A percentile compares a stretch with the other conserved stretches of the same genome.
These are phyloP conservation scores for Trematocara macrostoma DNA, from an alignment of 2,113 vertebrate species.

Conservation along the genomic window DNA sequence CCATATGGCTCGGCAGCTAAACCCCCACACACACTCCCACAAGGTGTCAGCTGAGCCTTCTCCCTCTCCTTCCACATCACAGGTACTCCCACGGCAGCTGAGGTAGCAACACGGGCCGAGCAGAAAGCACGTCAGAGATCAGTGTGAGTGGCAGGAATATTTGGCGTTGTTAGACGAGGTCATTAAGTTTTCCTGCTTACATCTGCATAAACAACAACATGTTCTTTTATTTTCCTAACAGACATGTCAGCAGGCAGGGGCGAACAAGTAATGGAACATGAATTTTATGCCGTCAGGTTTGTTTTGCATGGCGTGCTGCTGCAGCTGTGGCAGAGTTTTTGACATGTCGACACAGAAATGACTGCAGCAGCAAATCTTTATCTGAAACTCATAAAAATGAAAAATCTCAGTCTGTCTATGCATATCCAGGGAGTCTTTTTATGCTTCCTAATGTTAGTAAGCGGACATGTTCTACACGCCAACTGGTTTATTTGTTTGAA, in stretches of 20 bases:
- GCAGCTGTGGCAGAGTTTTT: neutral
- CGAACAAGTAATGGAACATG: neutral
- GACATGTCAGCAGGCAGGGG: neutral
- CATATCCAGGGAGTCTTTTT: neutral
- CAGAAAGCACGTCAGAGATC: neutral
- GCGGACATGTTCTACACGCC: neutral
- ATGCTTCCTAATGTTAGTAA: neutral
- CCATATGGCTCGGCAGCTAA: slow-evolving; percentile 12
- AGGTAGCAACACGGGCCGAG: neutral
- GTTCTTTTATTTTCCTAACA: neutral
- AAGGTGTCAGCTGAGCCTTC: neutral
- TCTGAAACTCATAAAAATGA: neutral
- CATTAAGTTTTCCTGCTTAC: neutral
- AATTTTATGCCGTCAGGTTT: neutral
- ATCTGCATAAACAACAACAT: neutral
- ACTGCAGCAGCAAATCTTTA: neutral
- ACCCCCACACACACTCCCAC: neutral
- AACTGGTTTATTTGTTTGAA: neutral
- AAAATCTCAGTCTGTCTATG: neutral
- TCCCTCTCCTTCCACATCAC: neutral
- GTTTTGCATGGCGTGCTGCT: neutral
- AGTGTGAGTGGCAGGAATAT: neutral
- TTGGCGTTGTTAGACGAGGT: neutral
- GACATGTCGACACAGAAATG: neutral
- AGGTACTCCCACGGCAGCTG: slow-evolving; percentile 12